These are phyloP conservation scores for Rhinoderma darwinii DNA, from an alignment of 2,113 vertebrate species.

Conservation along the genomic window DNA sequence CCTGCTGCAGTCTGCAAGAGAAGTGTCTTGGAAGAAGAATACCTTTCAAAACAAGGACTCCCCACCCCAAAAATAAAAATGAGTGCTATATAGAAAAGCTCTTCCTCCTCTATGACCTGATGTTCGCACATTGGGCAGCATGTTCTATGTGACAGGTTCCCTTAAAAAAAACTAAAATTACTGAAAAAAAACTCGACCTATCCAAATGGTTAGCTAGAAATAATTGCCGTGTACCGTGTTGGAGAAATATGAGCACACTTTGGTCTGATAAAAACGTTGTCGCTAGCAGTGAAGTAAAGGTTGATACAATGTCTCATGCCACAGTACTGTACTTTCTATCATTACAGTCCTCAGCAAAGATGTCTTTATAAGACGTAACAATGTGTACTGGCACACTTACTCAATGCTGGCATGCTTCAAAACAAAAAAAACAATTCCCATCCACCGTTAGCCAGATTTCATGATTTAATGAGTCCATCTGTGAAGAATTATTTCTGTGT, in stretches of 20 bases:
- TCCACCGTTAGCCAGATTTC: conserved; percentile 26
- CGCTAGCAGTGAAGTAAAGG: neutral
- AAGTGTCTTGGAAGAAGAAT: no score
- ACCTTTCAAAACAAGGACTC: no score
- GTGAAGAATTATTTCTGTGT: conserved; percentile 47
- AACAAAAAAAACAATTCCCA: conserved; percentile 26
- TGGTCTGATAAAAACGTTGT: no score
- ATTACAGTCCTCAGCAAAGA: neutral
- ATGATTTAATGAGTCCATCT: conserved; percentile 52
- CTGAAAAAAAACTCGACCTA: neutral
- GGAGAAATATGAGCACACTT: neutral
- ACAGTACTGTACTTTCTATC: neutral
- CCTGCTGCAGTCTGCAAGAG: no score
- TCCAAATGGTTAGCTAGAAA: neutral
- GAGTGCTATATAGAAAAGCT: no score
- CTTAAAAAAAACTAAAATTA: neutral
- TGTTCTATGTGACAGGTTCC: neutral
- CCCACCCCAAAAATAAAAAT: no score
- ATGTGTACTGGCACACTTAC: conserved; percentile 34
- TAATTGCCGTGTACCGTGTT: neutral
- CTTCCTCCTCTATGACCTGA: neutral
- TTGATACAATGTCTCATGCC: neutral
- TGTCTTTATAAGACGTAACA: neutral
- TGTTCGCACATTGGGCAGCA: neutral
- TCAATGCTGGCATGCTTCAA: conserved; percentile 18